Conservation (phyloP, 1,140 invertebrate genomes). For the Lordiphosa collinella region DNA sequence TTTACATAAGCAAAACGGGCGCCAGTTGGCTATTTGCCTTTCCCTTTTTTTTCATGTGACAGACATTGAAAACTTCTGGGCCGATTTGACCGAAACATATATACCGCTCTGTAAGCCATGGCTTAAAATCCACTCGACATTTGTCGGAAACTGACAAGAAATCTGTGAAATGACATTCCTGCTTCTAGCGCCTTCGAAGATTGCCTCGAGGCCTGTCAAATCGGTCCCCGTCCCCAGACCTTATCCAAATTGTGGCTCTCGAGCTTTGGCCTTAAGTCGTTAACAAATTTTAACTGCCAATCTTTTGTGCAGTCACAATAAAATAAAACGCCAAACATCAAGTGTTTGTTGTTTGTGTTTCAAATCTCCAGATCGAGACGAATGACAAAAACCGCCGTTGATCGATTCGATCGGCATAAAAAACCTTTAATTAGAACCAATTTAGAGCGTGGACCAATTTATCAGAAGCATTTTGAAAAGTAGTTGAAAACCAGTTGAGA, state of each 20-base stretch:
- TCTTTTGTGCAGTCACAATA: slow-evolving; percentile 58
- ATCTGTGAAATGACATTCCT: slow-evolving; percentile 61
- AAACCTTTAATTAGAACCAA: slow-evolving; percentile 73
- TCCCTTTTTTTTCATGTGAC: slow-evolving; percentile 57
- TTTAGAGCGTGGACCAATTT: slow-evolving; percentile 75
- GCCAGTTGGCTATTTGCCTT: slow-evolving; percentile 60
- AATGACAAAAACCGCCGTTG: slow-evolving; percentile 63
- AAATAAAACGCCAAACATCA: slow-evolving; percentile 63
- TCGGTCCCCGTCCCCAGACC: slow-evolving; percentile 41
- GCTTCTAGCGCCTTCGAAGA: slow-evolving; percentile 49
- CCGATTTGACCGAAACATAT: slow-evolving; percentile 40
- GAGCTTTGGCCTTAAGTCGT: slow-evolving; percentile 64
- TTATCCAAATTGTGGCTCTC: slow-evolving; percentile 58
- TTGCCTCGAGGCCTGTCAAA: slow-evolving; percentile 60
- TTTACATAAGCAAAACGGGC: slow-evolving; percentile 50
- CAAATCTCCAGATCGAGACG: slow-evolving; percentile 45
- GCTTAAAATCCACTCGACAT: slow-evolving; percentile 57
- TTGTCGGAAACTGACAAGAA: slow-evolving; percentile 52
- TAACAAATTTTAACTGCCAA: slow-evolving; percentile 65
- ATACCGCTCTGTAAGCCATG: slow-evolving; percentile 34
- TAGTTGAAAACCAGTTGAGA: slow-evolving; percentile 76
- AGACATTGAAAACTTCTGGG: slow-evolving; percentile 61
- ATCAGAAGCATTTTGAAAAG: slow-evolving; percentile 76
- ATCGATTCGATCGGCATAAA: slow-evolving; percentile 73
- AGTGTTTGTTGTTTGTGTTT: slow-evolving; percentile 58